Conservation (phyloP, 2,888 invertebrate species). For the Diplazon laetatorius region DNA sequence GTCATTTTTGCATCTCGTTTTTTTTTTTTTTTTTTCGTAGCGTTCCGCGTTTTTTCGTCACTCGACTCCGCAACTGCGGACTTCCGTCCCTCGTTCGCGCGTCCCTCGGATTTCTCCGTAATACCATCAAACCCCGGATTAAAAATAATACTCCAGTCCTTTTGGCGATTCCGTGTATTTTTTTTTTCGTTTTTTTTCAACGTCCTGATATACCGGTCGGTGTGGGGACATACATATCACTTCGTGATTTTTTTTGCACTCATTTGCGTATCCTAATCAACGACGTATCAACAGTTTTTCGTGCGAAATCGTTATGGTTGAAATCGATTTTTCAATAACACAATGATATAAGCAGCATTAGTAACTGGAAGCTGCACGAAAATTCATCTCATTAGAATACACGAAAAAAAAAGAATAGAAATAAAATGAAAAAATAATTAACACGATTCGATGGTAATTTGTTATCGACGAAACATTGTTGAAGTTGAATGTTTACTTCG, state of each 20-base stretch:
- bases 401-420: too few species aligned
- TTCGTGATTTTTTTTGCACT: constrained; percentile 11
- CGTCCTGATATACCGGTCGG: neutral
- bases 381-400: too few species aligned
- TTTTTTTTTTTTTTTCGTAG: constrained; percentile 37
- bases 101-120: constrained; percentile 31
- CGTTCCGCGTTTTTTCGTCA: constrained; percentile 48
- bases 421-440: too few species aligned
- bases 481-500: too few species aligned
- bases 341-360: too few species aligned
- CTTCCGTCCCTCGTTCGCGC: constrained; percentile 29
- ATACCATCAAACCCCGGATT: constrained; percentile 46
- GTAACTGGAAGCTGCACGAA: too few species aligned
- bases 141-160: constrained; percentile 36
- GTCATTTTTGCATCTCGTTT: constrained; percentile 38
- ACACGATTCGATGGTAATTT: too few species aligned
- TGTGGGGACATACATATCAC: too few species aligned
- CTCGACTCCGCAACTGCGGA: constrained; percentile 34
- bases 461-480: too few species aligned
- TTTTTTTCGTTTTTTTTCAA: neutral
- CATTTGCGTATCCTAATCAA: constrained; percentile 5
- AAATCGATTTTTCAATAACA: too few species aligned
- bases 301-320: too few species aligned
- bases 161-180: constrained; percentile 3
- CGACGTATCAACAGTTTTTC: constrained; percentile 1